These are phyloP conservation scores for Drosophila nikananu DNA, from an alignment of 1,140 invertebrate species.

Conservation along the genomic window DNA sequence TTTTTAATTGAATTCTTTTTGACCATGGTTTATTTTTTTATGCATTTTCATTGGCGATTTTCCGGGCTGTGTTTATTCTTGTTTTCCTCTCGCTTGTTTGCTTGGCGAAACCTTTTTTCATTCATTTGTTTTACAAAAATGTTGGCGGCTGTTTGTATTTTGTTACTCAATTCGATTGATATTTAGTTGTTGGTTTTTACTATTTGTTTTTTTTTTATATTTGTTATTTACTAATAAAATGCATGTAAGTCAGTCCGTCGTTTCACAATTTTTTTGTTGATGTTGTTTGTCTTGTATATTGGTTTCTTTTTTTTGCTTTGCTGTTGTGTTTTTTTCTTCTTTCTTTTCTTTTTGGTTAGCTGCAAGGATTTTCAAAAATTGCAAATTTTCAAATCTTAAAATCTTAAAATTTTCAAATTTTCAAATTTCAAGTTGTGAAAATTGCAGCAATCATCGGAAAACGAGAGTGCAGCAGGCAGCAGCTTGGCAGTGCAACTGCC, in stretches of 20 bases:
- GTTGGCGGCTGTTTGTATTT: slow-evolving; percentile 31
- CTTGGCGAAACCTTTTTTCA: slow-evolving; percentile 43
- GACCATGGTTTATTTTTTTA: slow-evolving; percentile 50
- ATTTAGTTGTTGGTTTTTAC: slow-evolving; percentile 34
- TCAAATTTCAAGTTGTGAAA: not conserved
- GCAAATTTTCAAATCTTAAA: not conserved
- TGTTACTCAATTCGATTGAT: slow-evolving; percentile 63
- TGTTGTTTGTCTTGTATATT: slow-evolving; percentile 28
- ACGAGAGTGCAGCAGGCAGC: not conserved
- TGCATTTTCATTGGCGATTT: slow-evolving; percentile 56
- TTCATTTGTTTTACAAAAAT: slow-evolving; percentile 46
- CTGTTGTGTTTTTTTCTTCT: slow-evolving; percentile 14
- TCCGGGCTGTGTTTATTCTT: slow-evolving; percentile 14
- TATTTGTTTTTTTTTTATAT: slow-evolving; percentile 13
- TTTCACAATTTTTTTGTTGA: slow-evolving; percentile 78
- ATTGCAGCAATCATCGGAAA: slow-evolving; percentile 8
- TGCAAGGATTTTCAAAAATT: not conserved
- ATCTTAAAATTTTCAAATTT: not conserved
- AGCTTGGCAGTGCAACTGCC: slow-evolving; percentile 44
- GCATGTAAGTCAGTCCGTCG: slow-evolving; percentile 83
- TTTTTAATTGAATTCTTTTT: slow-evolving; percentile 54
- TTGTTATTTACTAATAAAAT: slow-evolving; percentile 81
- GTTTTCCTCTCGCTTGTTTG: slow-evolving; percentile 29
- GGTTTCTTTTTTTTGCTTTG: slow-evolving; percentile 9
- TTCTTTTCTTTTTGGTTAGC: slow-evolving; percentile 18